Percentiles rank a stretch among this genome's conserved stretches.
Evolutionary conservation across 2,888 invertebrate genomes (phyloP).

Genomic region (Andrena marginata): DNA sequence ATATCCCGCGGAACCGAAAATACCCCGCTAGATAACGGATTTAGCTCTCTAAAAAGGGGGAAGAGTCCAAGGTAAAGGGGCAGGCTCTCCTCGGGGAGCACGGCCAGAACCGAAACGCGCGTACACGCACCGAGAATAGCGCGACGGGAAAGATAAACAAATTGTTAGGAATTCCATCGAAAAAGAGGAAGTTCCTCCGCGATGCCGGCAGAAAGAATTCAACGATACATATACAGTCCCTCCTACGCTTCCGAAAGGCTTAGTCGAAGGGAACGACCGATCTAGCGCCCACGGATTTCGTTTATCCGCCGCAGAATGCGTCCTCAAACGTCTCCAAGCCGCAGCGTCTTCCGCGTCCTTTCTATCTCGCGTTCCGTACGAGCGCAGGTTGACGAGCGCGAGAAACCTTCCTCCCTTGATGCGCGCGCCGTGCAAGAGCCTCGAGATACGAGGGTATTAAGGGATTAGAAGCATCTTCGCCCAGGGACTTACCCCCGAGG

Average conservation of each 20-base stretch:
- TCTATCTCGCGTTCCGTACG: neutral
- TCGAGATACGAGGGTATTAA: slow-evolving; percentile 53
- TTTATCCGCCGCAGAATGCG: slow-evolving; percentile 32
- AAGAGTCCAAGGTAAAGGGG: slow-evolving; percentile 48
- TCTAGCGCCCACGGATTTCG: slow-evolving; percentile 17
- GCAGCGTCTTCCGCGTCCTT: slow-evolving; percentile 17
- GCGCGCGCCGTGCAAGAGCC: slow-evolving; percentile 1
- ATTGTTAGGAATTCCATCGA: slow-evolving; percentile 49
- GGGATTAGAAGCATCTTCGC: slow-evolving; percentile 51
- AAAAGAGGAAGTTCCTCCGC: slow-evolving; percentile 12
- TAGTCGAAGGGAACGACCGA: neutral
- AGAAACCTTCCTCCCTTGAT: slow-evolving; percentile 15
- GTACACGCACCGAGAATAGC: slow-evolving; percentile 60
- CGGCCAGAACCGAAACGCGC: slow-evolving; percentile 48
- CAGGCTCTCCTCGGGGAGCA: slow-evolving; percentile 20
- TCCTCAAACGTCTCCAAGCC: slow-evolving; percentile 27
- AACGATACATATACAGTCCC: neutral
- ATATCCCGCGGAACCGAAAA: slow-evolving; percentile 66
- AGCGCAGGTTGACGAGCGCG: slow-evolving; percentile 36
- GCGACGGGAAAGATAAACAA: slow-evolving; percentile 64
- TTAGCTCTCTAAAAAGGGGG: slow-evolving; percentile 49
- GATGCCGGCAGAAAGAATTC: neutral
- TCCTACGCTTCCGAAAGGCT: slow-evolving; percentile 4
- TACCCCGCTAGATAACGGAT: slow-evolving; percentile 68
- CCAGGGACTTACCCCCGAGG: slow-evolving; percentile 41